Conservation (phyloP, 2,797 vertebrate genomes). For the Heteromormyrus szaboi region DNA sequence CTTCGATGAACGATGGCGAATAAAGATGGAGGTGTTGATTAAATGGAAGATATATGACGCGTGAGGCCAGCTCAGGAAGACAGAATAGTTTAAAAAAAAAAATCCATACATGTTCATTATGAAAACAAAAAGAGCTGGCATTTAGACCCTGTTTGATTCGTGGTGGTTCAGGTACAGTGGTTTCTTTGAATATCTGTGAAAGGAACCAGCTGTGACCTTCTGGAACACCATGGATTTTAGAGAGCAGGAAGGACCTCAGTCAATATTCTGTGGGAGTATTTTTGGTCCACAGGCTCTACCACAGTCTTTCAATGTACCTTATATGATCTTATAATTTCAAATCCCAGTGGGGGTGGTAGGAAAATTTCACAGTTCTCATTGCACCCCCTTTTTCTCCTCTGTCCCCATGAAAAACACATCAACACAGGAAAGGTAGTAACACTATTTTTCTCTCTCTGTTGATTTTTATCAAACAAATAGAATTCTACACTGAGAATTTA, state of each 20-base stretch:
- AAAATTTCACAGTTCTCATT: slow-evolving; percentile 32
- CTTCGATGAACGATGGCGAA: neutral
- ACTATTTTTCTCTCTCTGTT: slow-evolving; percentile 3
- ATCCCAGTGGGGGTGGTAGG: slow-evolving; percentile 37
- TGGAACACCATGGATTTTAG: slow-evolving; percentile 38
- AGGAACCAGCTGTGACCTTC: slow-evolving; percentile 36
- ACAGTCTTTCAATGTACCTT: slow-evolving; percentile 29
- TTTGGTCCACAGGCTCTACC: slow-evolving; percentile 33
- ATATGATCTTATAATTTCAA: slow-evolving; percentile 44
- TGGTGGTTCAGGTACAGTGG: slow-evolving; percentile 29
- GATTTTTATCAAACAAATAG: neutral
- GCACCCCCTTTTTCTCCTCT: slow-evolving; percentile 14
- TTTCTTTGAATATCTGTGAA: slow-evolving; percentile 41
- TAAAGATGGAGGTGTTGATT: neutral
- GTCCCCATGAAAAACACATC: slow-evolving; percentile 31
- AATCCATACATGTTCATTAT: neutral
- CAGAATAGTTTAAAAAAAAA: neutral
- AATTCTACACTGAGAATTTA: neutral
- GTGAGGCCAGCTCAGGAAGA: neutral
- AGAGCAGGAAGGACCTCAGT: slow-evolving; percentile 32
- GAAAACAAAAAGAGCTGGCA: neutral
- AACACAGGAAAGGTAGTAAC: slow-evolving; percentile 32
- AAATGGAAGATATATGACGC: neutral
- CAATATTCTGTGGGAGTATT: slow-evolving; percentile 44
- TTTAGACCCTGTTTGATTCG: neutral